A percentile compares a stretch with the other conserved stretches of the same genome.
phyloP scores from a whole-genome alignment of 1,140 invertebrate genomes.

The Aphaenogaster ashmeadi region DNA sequence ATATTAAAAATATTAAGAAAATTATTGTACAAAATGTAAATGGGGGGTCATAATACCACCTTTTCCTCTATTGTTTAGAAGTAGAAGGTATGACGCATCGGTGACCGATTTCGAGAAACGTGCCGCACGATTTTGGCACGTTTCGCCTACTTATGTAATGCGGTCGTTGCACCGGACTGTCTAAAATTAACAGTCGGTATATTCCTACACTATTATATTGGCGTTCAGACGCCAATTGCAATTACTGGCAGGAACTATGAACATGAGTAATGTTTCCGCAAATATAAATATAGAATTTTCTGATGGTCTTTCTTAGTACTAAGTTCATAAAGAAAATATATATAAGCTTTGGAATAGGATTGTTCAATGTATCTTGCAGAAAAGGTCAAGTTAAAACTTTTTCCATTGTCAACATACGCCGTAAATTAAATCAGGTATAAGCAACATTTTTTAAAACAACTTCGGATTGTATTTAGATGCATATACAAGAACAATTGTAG shows the following conservation, averaged over 20 bases:
- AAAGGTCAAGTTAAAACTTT: not conserved
- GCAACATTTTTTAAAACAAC: not conserved
- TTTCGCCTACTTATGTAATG: constrained; percentile 52
- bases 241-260: constrained; percentile 2
- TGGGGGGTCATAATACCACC: too few species aligned
- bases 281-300: constrained; percentile 8
- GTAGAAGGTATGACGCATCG: constrained; percentile 21
- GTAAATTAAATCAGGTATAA: not conserved
- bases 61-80: not conserved
- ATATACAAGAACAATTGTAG: not conserved
- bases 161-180: constrained; percentile 47
- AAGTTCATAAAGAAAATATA: not conserved
- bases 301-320: not conserved
- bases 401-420: not conserved
- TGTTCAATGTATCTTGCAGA: not conserved
- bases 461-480: not conserved
- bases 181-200: constrained; percentile 45
- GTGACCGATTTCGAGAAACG: constrained; percentile 48
- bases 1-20: too few species aligned
- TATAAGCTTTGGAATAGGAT: not conserved
- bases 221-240: not conserved
- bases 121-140: constrained; percentile 51
- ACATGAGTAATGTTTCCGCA: constrained; percentile 14
- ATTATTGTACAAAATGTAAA: too few species aligned
- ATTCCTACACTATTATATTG: constrained; percentile 21